Evolutionary conservation across 2,888 invertebrate genomes (phyloP).

Genomic region (Byasa hedistus): DNA sequence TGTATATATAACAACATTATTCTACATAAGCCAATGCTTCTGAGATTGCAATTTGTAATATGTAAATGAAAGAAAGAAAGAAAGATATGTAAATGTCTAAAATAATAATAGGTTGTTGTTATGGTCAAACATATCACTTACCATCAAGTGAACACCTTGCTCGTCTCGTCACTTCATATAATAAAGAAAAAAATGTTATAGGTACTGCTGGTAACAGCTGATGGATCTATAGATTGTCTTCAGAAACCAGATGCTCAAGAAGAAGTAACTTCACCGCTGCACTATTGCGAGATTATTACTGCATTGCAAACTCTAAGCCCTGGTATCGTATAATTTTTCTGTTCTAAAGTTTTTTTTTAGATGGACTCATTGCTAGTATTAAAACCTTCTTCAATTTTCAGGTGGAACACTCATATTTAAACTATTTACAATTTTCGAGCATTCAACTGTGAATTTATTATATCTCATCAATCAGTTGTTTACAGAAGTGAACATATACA

Average conservation of each 20-base stretch:
- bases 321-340: slow-evolving; percentile 53
- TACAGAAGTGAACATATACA: slow-evolving; percentile 85
- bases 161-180: no score
- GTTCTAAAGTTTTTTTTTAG: background rate
- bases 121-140: no score
- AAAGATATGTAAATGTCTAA: no score
- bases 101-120: no score
- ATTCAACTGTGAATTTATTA: slow-evolving; percentile 87
- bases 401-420: slow-evolving; percentile 92
- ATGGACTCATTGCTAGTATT: background rate
- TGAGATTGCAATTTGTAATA: background rate
- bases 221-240: slow-evolving; percentile 95
- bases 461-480: slow-evolving; percentile 90
- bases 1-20: no score
- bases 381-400: slow-evolving; percentile 44
- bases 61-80: no score
- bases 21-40: no score
- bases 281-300: slow-evolving; percentile 90
- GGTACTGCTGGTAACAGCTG: slow-evolving; percentile 90
- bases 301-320: slow-evolving; percentile 85
- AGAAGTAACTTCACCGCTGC: slow-evolving; percentile 85
- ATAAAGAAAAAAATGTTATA: slow-evolving; percentile 43
- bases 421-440: slow-evolving; percentile 94
- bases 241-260: slow-evolving; percentile 94
- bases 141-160: no score